phyloP scores from a whole-genome alignment of 2,888 invertebrate genomes.

The Drosophila merina region DNA sequence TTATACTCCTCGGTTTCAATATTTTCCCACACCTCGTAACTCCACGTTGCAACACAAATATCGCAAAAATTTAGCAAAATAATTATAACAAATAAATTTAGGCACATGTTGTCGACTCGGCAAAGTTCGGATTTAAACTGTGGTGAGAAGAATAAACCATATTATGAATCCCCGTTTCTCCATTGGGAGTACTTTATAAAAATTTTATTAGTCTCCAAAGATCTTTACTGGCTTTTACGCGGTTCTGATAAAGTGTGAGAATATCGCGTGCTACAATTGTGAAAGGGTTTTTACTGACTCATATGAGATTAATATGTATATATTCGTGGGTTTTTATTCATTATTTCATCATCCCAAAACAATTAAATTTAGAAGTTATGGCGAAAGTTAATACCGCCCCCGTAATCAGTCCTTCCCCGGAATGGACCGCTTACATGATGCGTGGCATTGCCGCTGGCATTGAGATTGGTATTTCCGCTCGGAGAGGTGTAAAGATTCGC shows the following conservation, averaged over 20 bases:
- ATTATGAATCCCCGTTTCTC: not conserved
- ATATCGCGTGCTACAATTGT: too few species aligned
- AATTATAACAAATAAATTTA: not conserved
- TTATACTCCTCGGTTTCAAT: not conserved
- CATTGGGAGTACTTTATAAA: not conserved
- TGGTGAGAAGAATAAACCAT: not conserved
- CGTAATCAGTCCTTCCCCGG: slow-evolving; percentile 24
- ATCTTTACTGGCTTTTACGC: too few species aligned
- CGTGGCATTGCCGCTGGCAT: slow-evolving; percentile 69
- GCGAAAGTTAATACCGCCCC: slow-evolving; percentile 26
- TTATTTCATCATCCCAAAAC: too few species aligned
- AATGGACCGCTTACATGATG: slow-evolving; percentile 52
- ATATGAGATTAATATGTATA: too few species aligned
- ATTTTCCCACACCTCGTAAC: not conserved
- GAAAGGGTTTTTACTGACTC: too few species aligned
- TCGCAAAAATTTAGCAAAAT: not conserved
- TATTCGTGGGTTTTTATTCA: too few species aligned
- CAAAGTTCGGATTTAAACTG: not conserved
- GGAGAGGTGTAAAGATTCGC: slow-evolving; percentile 75
- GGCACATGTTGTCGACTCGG: not conserved
- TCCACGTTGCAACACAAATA: not conserved
- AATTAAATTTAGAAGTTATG: slow-evolving; percentile 19
- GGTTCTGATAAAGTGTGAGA: too few species aligned
- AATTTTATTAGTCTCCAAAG: too few species aligned
- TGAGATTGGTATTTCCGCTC: slow-evolving; percentile 65